phyloP scores from a whole-genome alignment of 1,140 invertebrate species.

The Drosophila bocki region DNA sequence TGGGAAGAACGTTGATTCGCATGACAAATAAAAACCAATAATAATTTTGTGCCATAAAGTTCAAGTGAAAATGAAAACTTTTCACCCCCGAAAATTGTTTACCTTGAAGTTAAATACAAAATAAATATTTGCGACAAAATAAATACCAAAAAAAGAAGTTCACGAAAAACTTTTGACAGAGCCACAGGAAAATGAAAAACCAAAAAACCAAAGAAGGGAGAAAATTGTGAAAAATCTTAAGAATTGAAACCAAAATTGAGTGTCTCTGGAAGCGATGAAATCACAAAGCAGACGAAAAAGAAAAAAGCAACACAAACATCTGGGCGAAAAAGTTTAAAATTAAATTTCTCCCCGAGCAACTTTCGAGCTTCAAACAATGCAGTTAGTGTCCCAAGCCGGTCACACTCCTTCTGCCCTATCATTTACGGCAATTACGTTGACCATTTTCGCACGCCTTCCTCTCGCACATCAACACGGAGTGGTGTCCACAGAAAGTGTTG shows the following conservation, averaged over 20 bases:
- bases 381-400: conserved; percentile 23
- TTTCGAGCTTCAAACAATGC: conserved; percentile 50
- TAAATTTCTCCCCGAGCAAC: conserved; percentile 47
- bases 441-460: conserved; percentile 53
- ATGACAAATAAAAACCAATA: conserved; percentile 42
- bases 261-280: conserved; percentile 50
- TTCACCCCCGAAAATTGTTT: conserved; percentile 38
- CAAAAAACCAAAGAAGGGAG: conserved; percentile 7
- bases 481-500: conserved; percentile 39
- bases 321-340: conserved; percentile 69
- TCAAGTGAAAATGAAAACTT: conserved; percentile 17
- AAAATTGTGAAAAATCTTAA: conserved; percentile 48
- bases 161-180: conserved; percentile 37
- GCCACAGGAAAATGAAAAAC: background rate
- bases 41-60: conserved; percentile 44
- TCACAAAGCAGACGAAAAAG: conserved; percentile 43
- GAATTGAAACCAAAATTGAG: conserved; percentile 72
- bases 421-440: conserved; percentile 58
- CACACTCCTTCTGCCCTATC: conserved; percentile 37
- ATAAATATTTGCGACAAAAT: conserved; percentile 60
- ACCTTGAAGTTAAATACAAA: conserved; percentile 58
- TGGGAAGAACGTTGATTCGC: background rate
- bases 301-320: conserved; percentile 49
- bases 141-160: conserved; percentile 57
- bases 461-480: conserved; percentile 1